A percentile compares a stretch with the other conserved stretches of the same genome.
These are phyloP conservation scores for Volucella inanis DNA, from an alignment of 2,888 invertebrate genomes.

Conservation along the genomic window DNA sequence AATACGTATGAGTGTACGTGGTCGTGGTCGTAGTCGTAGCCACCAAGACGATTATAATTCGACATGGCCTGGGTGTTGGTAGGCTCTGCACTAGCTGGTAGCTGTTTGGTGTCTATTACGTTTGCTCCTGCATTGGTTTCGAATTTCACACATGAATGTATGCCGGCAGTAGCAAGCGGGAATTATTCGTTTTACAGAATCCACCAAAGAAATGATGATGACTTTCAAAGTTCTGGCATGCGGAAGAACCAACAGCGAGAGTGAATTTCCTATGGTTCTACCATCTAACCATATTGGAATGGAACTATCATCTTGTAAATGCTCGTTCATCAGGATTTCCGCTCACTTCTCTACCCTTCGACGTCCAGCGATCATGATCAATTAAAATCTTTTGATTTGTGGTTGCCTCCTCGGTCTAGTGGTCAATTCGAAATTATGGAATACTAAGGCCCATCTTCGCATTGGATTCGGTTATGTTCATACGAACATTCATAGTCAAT, in stretches of 20 bases:
- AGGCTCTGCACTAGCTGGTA: neutral
- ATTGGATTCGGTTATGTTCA: slow-evolving; percentile 31
- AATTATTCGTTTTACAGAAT: slow-evolving; percentile 43
- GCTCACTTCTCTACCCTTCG: no score
- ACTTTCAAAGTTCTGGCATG: slow-evolving; percentile 63
- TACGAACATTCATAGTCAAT: slow-evolving; percentile 42
- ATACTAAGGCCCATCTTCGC: slow-evolving; percentile 50
- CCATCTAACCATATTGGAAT: no score
- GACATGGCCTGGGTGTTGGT: slow-evolving; percentile 28
- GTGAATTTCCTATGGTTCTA: slow-evolving; percentile 32
- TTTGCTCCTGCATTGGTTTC: slow-evolving; percentile 66
- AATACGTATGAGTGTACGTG: no score
- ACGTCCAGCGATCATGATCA: slow-evolving; percentile 56
- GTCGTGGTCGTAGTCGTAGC: neutral
- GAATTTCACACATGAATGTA: slow-evolving; percentile 43
- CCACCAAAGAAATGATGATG: slow-evolving; percentile 5
- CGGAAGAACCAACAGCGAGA: slow-evolving; percentile 66
- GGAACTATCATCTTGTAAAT: no score
- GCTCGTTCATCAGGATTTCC: no score
- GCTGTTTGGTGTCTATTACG: slow-evolving; percentile 57
- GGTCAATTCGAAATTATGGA: slow-evolving; percentile 37
- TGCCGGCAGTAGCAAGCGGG: slow-evolving; percentile 18
- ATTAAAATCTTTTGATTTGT: slow-evolving; percentile 72
- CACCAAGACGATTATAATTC: slow-evolving; percentile 58
- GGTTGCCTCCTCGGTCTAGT: slow-evolving; percentile 43